Evolutionary conservation across 2,797 vertebrate species (phyloP).

Genomic region (Anas capensis): DNA sequence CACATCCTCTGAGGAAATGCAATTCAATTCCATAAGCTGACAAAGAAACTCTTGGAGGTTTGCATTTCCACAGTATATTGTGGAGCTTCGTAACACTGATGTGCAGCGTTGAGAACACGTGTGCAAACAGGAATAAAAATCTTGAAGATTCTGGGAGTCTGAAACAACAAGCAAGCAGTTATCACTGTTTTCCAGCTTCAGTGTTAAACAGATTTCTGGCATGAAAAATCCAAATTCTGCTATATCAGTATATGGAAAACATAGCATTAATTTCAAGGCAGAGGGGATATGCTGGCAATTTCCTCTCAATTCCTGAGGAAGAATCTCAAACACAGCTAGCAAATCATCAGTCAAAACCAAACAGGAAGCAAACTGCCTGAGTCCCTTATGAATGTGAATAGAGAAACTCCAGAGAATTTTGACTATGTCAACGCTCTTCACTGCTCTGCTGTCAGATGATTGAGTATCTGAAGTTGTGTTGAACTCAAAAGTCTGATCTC

Average conservation of each 20-base stretch:
- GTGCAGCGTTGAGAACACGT: slow-evolving; percentile 56
- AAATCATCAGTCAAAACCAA: slow-evolving; percentile 85
- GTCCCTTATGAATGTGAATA: slow-evolving; percentile 82
- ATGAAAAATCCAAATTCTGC: slow-evolving; percentile 82
- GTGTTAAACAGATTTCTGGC: slow-evolving; percentile 86
- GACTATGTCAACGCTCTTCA: slow-evolving; percentile 76
- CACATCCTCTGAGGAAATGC: slow-evolving; percentile 85
- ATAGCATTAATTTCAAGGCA: slow-evolving; percentile 81
- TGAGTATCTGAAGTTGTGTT: slow-evolving; percentile 73
- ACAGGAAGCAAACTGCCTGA: slow-evolving; percentile 86
- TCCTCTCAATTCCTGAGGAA: slow-evolving; percentile 74
- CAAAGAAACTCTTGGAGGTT: slow-evolving; percentile 85
- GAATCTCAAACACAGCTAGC: slow-evolving; percentile 85
- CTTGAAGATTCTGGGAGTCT: slow-evolving; percentile 82
- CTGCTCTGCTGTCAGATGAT: slow-evolving; percentile 14
- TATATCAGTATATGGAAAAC: slow-evolving; percentile 84
- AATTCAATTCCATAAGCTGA: slow-evolving; percentile 88
- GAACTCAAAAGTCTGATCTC: slow-evolving; percentile 78
- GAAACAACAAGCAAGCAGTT: slow-evolving; percentile 87
- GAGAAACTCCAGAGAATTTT: slow-evolving; percentile 89
- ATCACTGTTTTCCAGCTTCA: slow-evolving; percentile 79
- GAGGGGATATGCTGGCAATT: slow-evolving; percentile 82
- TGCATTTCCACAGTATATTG: slow-evolving; percentile 67
- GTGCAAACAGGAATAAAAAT: slow-evolving; percentile 82
- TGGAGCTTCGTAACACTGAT: slow-evolving; percentile 69